Base-by-base conservation (phyloP, 2,113 vertebrate genomes). In the Forbesichthys papilliferus region DNA sequence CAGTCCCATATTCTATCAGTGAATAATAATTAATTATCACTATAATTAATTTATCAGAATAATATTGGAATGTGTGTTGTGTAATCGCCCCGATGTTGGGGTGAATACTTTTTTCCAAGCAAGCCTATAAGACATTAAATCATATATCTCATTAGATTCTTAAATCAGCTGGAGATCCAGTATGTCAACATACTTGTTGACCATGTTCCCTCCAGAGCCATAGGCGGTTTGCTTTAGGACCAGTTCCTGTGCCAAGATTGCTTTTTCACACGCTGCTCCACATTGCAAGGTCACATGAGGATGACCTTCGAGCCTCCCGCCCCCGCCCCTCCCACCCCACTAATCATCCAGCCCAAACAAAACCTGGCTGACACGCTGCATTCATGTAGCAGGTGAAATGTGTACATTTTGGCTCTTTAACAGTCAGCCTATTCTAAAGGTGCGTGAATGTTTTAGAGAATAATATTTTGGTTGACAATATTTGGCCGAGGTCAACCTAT, bases 131-230 rank as follows among this genome's bases (percentile, higher is more conserved):
- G 36, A 42, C 36, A 42, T 5, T 42, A 42, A 42, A 78, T 47
- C 8, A 20, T 54, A 20, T 54, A 53, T 73, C 71, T 64, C 27
- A n/a, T 53, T 53, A 49, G n/a, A 42, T 58, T 52, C 64, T 63
- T 11, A 4, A 3, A 33, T 64, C 79, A 81, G 56, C 78, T 80
- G 67, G 76, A 84, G 62, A 68, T 42, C 4, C 36, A 42, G 36
- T 83, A 78, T 80, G 86, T 87, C 85, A 88, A 85, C 80, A 86
- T 66, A 70, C 51, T 54, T 82, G 86, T 85, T 83, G 86, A 83
- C 82, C 48, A 66, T 59, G 69, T 57, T 77, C 69, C 72, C 82
- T 60, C 62, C 75, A 51, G 73, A 74, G 55, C 64, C 36, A 27
- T 61, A 59, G 63, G 65, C 36, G 64, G 52, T 76, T 83, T 79